Conservation (phyloP, 2,797 vertebrate genomes). For the Anas capensis region DNA sequence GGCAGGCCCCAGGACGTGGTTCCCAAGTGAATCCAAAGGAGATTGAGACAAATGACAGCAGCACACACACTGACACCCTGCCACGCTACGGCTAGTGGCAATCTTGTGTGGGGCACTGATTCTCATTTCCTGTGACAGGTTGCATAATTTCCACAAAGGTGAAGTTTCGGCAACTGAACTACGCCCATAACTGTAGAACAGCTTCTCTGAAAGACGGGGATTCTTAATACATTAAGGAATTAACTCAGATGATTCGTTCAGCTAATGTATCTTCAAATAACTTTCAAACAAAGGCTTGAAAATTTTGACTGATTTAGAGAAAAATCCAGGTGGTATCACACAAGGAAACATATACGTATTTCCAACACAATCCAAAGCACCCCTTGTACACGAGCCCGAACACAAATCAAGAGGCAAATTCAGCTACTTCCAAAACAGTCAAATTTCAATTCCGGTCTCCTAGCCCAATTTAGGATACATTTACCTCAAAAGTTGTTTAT, state of each 20-base stretch:
- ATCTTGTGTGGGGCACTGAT: neutral
- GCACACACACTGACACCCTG: neutral
- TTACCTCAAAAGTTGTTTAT: neutral
- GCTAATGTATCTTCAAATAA: neutral
- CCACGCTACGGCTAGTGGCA: neutral
- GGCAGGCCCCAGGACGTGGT: neutral
- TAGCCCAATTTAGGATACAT: neutral
- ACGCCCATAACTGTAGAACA: neutral
- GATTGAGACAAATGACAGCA: neutral
- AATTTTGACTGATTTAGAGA: neutral
- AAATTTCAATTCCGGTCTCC: neutral
- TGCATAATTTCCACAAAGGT: neutral
- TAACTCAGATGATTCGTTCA: neutral
- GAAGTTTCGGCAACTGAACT: neutral
- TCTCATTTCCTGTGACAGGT: neutral
- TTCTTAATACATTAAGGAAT: neutral
- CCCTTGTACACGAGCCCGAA: neutral
- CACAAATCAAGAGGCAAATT: neutral
- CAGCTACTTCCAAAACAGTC: neutral
- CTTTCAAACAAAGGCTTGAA: neutral
- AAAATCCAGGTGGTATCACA: neutral
- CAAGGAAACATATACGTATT: neutral
- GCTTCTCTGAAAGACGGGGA: neutral
- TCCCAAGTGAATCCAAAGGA: neutral
- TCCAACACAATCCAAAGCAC: neutral